Evolutionary conservation across 2,113 vertebrate genomes (phyloP).

Genomic region (Muscicapa adusta): DNA sequence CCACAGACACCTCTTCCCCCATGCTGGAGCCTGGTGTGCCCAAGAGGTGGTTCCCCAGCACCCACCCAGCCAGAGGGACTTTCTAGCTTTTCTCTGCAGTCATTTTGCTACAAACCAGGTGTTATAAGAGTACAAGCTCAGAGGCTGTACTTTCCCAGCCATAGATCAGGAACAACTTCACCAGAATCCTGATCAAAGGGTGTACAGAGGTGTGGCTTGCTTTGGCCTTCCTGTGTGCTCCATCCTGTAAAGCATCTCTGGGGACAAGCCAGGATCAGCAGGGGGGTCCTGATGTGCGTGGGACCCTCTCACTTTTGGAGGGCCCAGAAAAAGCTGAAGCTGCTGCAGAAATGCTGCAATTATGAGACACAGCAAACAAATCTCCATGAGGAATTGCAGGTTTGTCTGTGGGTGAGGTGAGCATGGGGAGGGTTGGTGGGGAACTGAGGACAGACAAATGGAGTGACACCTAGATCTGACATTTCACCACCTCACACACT

Average conservation of each 20-base stretch:
- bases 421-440: background rate
- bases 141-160: background rate
- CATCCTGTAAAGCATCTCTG: background rate
- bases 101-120: background rate
- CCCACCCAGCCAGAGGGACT: background rate
- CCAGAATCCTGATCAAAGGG: background rate
- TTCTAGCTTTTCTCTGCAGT: background rate
- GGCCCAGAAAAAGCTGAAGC: background rate
- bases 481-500: background rate
- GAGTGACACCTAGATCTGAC: background rate
- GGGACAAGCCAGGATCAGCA: background rate
- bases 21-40: background rate
- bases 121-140: background rate
- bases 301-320: background rate
- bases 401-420: background rate
- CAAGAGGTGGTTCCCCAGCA: background rate
- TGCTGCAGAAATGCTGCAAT: background rate
- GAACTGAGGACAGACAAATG: background rate
- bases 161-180: background rate
- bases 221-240: background rate
- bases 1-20: background rate
- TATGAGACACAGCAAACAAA: background rate
- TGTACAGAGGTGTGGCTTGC: background rate
- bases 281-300: background rate
- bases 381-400: rapidly evolving